Evolutionary conservation across 1,140 invertebrate species (phyloP).

Genomic region (Scaptodrosophila lebanonensis): DNA sequence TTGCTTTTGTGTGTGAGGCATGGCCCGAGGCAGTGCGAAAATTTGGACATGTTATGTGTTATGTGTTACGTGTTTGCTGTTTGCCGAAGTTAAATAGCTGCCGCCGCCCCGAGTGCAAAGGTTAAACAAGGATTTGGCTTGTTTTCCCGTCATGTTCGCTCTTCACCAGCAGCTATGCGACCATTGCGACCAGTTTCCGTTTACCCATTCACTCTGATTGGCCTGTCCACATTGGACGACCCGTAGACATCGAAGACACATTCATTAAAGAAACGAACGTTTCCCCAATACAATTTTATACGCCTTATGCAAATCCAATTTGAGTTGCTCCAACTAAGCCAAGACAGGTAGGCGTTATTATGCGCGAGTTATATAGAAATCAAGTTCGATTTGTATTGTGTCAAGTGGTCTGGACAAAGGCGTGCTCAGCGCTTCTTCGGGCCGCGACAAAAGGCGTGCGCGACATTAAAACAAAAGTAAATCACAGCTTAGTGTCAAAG

Average conservation of each 20-base stretch:
- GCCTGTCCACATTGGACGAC: slow-evolving; percentile 12
- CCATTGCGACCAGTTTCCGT: too few species aligned
- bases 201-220: slow-evolving; percentile 15
- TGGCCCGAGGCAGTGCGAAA: slow-evolving; percentile 56
- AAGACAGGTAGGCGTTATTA: slow-evolving; percentile 65
- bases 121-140: slow-evolving; percentile 72
- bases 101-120: slow-evolving; percentile 61
- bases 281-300: slow-evolving; percentile 22
- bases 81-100: slow-evolving; percentile 74
- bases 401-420: slow-evolving; percentile 43
- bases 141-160: slow-evolving; percentile 38
- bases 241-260: not conserved
- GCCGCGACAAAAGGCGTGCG: slow-evolving; percentile 8
- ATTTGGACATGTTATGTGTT: slow-evolving; percentile 72
- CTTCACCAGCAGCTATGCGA: slow-evolving; percentile 20
- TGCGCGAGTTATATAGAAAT: slow-evolving; percentile 37
- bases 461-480: slow-evolving; percentile 76
- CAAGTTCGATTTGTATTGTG: slow-evolving; percentile 51
- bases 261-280: not conserved
- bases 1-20: slow-evolving; percentile 21
- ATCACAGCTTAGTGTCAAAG: slow-evolving; percentile 75
- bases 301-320: slow-evolving; percentile 65
- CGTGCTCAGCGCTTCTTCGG: not conserved
- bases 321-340: slow-evolving; percentile 38
- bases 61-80: too few species aligned